Evolutionary conservation across 2,888 invertebrate species (phyloP).

Genomic region (Mimumesa dahlbomi): DNA sequence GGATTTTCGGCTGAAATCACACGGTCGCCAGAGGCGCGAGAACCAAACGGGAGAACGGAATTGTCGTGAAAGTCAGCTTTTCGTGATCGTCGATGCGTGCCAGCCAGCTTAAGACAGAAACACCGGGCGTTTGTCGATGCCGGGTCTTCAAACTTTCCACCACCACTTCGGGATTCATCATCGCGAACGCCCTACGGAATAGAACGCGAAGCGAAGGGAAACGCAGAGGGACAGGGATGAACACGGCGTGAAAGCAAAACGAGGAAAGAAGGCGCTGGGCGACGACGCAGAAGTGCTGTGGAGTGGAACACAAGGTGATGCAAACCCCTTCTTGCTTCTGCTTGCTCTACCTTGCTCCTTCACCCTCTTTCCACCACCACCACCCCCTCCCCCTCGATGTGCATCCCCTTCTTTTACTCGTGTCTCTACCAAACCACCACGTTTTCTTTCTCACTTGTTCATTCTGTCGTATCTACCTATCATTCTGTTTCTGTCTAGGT

Average conservation of each 20-base stretch:
- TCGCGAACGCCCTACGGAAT: too few relatives aligned
- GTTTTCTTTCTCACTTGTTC: not conserved
- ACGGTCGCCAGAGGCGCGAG: slow-evolving; percentile 8
- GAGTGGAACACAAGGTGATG: slow-evolving; percentile 61
- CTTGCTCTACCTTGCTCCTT: slow-evolving; percentile 16
- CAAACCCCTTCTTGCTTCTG: slow-evolving; percentile 36
- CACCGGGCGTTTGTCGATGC: slow-evolving; percentile 40
- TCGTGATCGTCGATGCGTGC: slow-evolving; percentile 53
- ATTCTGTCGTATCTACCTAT: not conserved
- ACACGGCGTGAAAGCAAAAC: slow-evolving; percentile 35
- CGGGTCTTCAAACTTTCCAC: slow-evolving; percentile 9
- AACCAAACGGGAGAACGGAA: slow-evolving; percentile 1
- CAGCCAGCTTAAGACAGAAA: too few relatives aligned
- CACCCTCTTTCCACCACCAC: slow-evolving; percentile 11
- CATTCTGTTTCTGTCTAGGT: not conserved
- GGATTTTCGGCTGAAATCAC: not conserved
- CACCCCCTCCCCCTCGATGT: not conserved
- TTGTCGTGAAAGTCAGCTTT: slow-evolving; percentile 31
- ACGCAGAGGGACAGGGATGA: not conserved
- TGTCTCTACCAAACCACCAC: too few relatives aligned
- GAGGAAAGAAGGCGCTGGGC: slow-evolving; percentile 50
- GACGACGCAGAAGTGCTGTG: slow-evolving; percentile 58
- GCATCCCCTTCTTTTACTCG: not conserved
- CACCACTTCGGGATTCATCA: slow-evolving; percentile 33
- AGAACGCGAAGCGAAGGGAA: slow-evolving; percentile 1